Conservation (phyloP, 2,797 vertebrate genomes). For the Pantherophis alleghaniensis region DNA sequence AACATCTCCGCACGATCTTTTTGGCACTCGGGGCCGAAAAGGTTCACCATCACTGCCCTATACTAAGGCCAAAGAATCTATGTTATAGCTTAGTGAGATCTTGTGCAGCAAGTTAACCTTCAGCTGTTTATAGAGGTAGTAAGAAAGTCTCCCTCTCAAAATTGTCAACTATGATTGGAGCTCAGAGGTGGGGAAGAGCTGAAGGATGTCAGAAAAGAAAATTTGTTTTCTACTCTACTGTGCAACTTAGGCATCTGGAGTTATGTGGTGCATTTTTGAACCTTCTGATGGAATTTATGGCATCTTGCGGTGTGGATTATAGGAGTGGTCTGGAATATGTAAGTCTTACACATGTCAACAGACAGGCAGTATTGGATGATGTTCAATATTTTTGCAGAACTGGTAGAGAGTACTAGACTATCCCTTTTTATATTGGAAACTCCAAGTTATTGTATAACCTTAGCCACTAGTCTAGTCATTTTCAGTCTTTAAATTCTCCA, state of each 20-base stretch:
- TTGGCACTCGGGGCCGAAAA: too few species aligned
- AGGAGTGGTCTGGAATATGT: too few species aligned
- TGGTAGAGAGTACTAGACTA: not conserved
- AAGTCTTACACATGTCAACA: not conserved
- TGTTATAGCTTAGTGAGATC: not conserved
- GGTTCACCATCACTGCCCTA: not conserved
- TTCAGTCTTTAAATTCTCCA: not conserved
- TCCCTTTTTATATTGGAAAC: not conserved
- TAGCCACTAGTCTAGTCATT: not conserved
- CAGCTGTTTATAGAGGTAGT: not conserved
- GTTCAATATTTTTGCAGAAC: not conserved
- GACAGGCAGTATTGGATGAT: not conserved
- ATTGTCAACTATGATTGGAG: not conserved
- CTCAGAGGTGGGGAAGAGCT: too few species aligned
- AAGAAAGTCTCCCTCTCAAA: not conserved
- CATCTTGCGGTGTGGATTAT: not conserved
- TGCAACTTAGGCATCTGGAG: not conserved
- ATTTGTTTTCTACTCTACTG: not conserved
- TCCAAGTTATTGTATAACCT: not conserved
- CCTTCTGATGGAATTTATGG: not conserved
- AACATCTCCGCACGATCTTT: too few species aligned
- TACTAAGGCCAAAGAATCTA: not conserved
- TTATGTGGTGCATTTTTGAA: not conserved
- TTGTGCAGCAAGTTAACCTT: not conserved
- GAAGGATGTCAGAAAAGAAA: not conserved